Conservation (phyloP, 2,888 invertebrate genomes). For the Heliconius ethilla region DNA sequence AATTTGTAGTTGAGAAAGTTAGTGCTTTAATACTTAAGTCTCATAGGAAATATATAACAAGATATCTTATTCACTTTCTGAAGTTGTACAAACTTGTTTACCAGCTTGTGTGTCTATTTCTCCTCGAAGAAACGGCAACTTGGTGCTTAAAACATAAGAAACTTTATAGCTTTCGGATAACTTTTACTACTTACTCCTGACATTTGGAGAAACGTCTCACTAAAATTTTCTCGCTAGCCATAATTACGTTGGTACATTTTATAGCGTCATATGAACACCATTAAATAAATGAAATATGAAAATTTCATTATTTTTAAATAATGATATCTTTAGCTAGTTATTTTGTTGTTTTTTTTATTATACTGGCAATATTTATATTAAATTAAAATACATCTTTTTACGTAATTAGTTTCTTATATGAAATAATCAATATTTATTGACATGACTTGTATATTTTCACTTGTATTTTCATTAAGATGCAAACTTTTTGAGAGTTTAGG, state of each 20-base stretch:
- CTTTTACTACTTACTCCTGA: slow-evolving; percentile 26
- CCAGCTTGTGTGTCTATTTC: slow-evolving; percentile 28
- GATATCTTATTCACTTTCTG: slow-evolving; percentile 32
- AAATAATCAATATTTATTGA: not conserved
- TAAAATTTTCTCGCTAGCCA: slow-evolving; percentile 5
- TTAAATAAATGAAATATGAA: not conserved
- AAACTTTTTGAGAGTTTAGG: not conserved
- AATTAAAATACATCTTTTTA: no score
- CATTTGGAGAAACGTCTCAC: slow-evolving; percentile 23
- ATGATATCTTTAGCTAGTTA: no score
- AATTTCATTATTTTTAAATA: not conserved
- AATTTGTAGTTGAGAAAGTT: slow-evolving; percentile 17
- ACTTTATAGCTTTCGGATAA: slow-evolving; percentile 33
- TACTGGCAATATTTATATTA: no score
- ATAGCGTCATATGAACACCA: not conserved
- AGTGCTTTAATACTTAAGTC: slow-evolving; percentile 13
- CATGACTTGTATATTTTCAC: not conserved
- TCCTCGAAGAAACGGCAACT: slow-evolving; percentile 32
- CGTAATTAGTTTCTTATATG: not conserved
- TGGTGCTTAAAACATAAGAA: slow-evolving; percentile 31
- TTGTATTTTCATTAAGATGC: not conserved
- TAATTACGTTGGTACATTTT: not conserved
- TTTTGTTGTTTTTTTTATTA: no score
- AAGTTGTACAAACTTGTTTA: slow-evolving; percentile 34
- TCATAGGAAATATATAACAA: slow-evolving; percentile 32